Evolutionary conservation across 1,140 invertebrate genomes (phyloP), one percentile per base, ranked within the genome.

Genomic region (Calephelis virginiensis): DNA sequence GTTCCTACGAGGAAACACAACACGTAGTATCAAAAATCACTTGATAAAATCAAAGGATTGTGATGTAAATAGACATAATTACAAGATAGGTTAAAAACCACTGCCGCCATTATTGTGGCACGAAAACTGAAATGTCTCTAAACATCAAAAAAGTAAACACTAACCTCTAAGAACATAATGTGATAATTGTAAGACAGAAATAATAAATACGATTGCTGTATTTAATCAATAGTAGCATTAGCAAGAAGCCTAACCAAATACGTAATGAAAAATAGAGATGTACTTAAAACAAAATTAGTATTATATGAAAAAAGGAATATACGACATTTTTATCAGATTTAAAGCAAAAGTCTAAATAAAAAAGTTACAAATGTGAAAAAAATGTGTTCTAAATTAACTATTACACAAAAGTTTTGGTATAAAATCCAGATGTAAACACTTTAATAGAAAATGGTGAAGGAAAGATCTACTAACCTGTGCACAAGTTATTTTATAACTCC

Each of bases 351-450:
- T 63, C 64, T 64, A 46, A 59, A 45, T 49, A 53, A 17, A 61
- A 40, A 53, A 71, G 49, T 62, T 28, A 65, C 1, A 59, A 60
- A 17, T 60, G 28, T 6, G 40, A 43, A 7, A 43, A 43, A 9
- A 8, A 9, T 43, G 28, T 56, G 28, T 56, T 1, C 5, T 28
- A 67, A 49, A 49, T 46, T 1, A 46, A 62, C 37, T 65, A 50
- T 50, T 89, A 81, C 81, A 82, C 82, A 86, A 86, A 80, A 89
- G 78, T 73, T 78, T 85, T 68, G 76, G 72, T 88, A 78, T 69
- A 76, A 89, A 90, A 91, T 85, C 86, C 82, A 89, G 90, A 92
- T 91, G 90, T 91, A 91, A 91, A 92, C 90, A 92, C 82, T 86
- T 89, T 83, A 75, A 68, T n/a, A 80, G 73, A 85, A 89, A 87